Evolutionary conservation across 2,888 invertebrate species (phyloP), one percentile per base, ranked within the genome.

Genomic region (Pteria penguin): DNA sequence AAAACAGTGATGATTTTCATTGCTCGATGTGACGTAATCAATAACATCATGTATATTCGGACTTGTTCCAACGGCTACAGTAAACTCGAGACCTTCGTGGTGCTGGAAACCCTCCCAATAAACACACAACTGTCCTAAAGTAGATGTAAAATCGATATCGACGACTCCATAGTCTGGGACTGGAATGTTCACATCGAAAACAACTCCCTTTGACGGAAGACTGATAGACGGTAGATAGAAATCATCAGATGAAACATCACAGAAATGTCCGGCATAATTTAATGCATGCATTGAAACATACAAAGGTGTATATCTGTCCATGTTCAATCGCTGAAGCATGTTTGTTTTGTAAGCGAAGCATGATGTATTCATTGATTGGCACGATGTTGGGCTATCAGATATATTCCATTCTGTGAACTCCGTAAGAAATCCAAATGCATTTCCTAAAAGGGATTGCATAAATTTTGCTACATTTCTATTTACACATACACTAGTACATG

Each of bases 181-280:
- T 4, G 76, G 72, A n/a, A 77, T 77, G 4, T 79, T 5, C 8
- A 80, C 70, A 62, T 82, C 83, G 22, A 60, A 26, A 2, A 83
- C 75, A 4, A 73, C 36, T 4, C 76, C 80, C 29, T 67, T 61
- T 8, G 72, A 73, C 4, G 84, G 80, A n/a, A 75, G 75, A 65
- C 78, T 70, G 2, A 57, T 55, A 0, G 82, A 82, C 2, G 83
- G 79, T 55, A 83, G 31, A 1, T 45, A 31, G 45, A 83, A 78
- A 5, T 66, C 14, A 11, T 68, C 36, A 2, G 78, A 75, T 22
- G 32, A 57, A 3, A 79, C 69, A 14, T 58, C 65, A 8, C 78
- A 76, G 32, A 62, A 72, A 72, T 81, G 82, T 1, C 84, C 84
- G 14, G 81, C 84, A 36, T 72, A 73, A 65, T 84, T 82, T 36